A percentile compares a stretch with the other conserved stretches of the same genome.
phyloP scores from a whole-genome alignment of 1,140 invertebrate genomes.

The Lepidurus packardi region DNA sequence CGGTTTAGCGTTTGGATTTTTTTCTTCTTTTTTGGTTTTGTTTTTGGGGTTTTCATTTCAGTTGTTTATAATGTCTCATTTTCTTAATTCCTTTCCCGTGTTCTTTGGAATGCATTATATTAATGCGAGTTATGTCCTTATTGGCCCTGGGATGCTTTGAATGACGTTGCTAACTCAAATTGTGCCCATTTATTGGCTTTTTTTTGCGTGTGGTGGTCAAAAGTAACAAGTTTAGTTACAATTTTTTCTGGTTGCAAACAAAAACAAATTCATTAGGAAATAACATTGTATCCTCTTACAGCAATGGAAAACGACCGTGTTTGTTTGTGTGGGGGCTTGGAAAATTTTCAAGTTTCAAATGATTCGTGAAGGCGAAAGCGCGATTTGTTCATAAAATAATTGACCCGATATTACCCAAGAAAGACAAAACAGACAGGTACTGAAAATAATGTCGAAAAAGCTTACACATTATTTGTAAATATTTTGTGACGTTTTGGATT shows the following conservation, averaged over 20 bases:
- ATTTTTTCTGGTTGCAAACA: not conserved
- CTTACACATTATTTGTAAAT: too few species aligned
- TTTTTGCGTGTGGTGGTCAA: not conserved
- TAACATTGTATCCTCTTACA: not conserved
- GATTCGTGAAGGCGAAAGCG: too few species aligned
- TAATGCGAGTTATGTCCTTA: constrained; percentile 32
- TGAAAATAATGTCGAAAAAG: too few species aligned
- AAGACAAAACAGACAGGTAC: too few species aligned
- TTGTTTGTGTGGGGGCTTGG: too few species aligned
- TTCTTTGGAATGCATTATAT: constrained; percentile 33
- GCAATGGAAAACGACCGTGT: too few species aligned
- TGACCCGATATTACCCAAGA: too few species aligned
- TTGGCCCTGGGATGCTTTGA: constrained; percentile 12
- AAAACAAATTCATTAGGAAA: not conserved
- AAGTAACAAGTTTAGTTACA: not conserved
- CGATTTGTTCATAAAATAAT: too few species aligned
- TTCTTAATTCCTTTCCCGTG: not conserved
- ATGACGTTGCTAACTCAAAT: not conserved
- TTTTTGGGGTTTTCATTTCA: not conserved
- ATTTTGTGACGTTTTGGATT: too few species aligned
- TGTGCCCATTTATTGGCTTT: constrained; percentile 14
- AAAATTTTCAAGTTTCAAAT: too few species aligned
- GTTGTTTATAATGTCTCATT: constrained; percentile 8
- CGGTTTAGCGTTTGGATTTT: not conserved
- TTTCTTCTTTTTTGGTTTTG: not conserved